These are phyloP conservation scores for Sorex maritimensis DNA, from an alignment of 2,797 vertebrate genomes.

Conservation along the genomic window DNA sequence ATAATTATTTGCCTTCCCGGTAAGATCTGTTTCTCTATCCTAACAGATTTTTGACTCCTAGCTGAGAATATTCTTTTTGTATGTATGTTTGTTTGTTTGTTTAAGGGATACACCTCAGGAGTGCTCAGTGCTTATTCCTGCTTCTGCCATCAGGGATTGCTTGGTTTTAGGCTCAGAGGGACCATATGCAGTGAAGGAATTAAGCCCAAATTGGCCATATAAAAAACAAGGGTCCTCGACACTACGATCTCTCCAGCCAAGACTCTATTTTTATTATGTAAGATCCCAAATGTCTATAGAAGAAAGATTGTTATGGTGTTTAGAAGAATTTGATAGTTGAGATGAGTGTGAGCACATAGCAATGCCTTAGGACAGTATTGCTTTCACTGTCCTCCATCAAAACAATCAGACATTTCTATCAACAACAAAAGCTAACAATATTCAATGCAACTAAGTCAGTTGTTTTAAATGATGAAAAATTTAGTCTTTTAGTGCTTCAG, in stretches of 20 bases:
- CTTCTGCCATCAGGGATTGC: too few relatives aligned
- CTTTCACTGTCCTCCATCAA: not conserved
- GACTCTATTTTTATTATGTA: not conserved
- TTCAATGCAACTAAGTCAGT: not conserved
- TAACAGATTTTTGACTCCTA: conserved; percentile 1
- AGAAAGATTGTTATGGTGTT: not conserved
- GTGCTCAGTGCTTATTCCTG: too few relatives aligned
- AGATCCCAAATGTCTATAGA: not conserved
- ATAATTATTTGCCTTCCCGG: not conserved
- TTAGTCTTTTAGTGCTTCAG: not conserved
- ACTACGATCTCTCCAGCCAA: too few relatives aligned
- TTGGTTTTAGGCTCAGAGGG: too few relatives aligned
- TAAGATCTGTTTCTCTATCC: not conserved
- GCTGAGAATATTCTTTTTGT: not conserved
- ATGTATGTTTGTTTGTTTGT: too few relatives aligned
- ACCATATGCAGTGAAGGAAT: too few relatives aligned
- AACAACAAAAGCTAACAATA: not conserved
- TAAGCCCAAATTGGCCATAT: too few relatives aligned
- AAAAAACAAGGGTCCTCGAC: too few relatives aligned
- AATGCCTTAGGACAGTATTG: not conserved
- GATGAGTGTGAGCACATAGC: not conserved
- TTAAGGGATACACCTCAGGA: too few relatives aligned
- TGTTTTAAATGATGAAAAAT: not conserved
- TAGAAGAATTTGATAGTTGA: not conserved
- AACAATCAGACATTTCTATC: not conserved